phyloP scores from a whole-genome alignment of 2,113 vertebrate species.

The Pelmatolapia mariae region DNA sequence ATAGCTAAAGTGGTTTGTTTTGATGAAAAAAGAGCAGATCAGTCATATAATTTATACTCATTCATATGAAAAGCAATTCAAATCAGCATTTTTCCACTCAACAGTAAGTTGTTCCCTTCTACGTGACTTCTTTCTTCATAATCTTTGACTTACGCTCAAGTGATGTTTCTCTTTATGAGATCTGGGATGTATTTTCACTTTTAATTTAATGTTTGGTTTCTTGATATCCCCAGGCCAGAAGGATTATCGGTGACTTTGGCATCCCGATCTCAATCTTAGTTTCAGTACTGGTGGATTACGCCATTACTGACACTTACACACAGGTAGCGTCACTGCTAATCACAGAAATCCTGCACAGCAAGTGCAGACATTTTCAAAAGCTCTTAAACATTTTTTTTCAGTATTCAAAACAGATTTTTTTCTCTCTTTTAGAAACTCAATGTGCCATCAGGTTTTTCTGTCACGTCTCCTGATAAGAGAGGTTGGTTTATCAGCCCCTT shows the following conservation, averaged over 20 bases:
- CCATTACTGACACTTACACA: conserved; percentile 90
- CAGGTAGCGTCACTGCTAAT: conserved; percentile 71
- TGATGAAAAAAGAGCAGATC: background rate
- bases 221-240: conserved; percentile 76
- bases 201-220: background rate
- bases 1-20: background rate
- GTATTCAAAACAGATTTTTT: background rate
- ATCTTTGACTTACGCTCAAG: background rate
- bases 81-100: background rate
- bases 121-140: background rate
- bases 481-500: conserved; percentile 95
- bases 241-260: conserved; percentile 95
- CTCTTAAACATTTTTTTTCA: background rate
- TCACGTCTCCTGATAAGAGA: conserved; percentile 91
- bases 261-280: conserved; percentile 97
- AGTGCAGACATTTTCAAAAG: background rate
- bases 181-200: background rate
- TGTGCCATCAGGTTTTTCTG: conserved; percentile 90
- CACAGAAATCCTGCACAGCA: background rate
- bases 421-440: conserved; percentile 82
- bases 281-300: conserved; percentile 87
- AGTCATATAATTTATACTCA: background rate
- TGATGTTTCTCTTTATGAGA: background rate
- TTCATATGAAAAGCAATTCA: background rate
- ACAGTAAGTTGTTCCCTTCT: background rate